phyloP scores from a whole-genome alignment of 92 coral and sea anemone genomes.

The Meandrina meandrites region DNA sequence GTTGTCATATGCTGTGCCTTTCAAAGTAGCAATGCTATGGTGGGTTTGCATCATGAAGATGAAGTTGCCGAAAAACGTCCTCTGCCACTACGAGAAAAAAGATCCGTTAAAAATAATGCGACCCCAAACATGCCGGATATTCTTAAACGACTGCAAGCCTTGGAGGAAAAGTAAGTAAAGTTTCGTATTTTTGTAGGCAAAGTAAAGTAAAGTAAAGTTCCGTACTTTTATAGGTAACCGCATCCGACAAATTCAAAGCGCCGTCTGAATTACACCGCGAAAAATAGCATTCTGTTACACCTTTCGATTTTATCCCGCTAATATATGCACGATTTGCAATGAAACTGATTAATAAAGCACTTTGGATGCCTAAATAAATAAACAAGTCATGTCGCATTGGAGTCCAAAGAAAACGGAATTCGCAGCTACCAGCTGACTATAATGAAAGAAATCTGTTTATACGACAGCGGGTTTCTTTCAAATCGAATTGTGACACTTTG shows the following conservation, averaged over 20 bases:
- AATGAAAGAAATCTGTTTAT: too few relatives aligned
- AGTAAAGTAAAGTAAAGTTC: too few relatives aligned
- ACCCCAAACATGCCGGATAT: not conserved
- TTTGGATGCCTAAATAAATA: too few relatives aligned
- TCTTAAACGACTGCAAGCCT: not conserved
- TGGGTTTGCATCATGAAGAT: not conserved
- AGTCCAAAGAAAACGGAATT: too few relatives aligned
- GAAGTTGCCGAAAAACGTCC: not conserved
- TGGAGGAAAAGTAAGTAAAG: not conserved
- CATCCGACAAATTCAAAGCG: too few relatives aligned
- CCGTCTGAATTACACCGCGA: too few relatives aligned
- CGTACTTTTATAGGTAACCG: not conserved
- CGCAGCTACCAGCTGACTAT: too few relatives aligned
- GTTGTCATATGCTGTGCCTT: not conserved
- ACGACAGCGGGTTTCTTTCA: not conserved
- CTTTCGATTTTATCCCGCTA: too few relatives aligned
- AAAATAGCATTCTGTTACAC: not conserved
- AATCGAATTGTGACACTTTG: not conserved
- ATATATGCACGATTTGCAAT: too few relatives aligned
- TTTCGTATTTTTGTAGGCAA: too few relatives aligned
- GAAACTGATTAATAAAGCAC: too few relatives aligned
- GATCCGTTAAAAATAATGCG: not conserved
- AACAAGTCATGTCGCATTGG: too few relatives aligned
- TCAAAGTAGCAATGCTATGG: not conserved
- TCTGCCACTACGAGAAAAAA: not conserved